These are phyloP conservation scores for Anabacerthia variegaticeps DNA, from an alignment of 2,797 vertebrate genomes.

Conservation along the genomic window DNA sequence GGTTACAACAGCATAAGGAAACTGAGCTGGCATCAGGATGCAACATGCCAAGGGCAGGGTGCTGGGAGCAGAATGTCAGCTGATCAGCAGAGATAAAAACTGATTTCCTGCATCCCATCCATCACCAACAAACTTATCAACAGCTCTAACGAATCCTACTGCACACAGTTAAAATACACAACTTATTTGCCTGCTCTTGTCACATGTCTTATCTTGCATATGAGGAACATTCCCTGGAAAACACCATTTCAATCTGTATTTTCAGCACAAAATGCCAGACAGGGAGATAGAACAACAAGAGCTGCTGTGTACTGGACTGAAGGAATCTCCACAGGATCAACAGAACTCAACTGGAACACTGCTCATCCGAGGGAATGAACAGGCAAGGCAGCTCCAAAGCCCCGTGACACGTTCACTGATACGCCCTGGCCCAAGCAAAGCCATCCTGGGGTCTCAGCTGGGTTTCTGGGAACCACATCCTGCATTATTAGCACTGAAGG, in stretches of 20 bases:
- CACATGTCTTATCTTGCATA: background rate
- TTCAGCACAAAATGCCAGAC: background rate
- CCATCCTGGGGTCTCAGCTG: background rate
- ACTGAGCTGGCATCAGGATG: background rate
- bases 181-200: background rate
- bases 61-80: background rate
- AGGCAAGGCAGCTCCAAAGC: background rate
- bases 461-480: background rate
- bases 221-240: background rate
- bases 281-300: background rate
- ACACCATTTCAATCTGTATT: background rate
- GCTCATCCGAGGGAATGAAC: fast-evolving
- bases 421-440: background rate
- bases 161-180: background rate
- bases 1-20: background rate
- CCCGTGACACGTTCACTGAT: fast-evolving
- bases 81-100: background rate
- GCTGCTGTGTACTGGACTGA: fast-evolving
- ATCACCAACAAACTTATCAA: background rate
- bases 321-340: background rate
- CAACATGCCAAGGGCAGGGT: background rate
- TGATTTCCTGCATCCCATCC: background rate
- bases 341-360: background rate
- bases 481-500: background rate
- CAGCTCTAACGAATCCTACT: background rate